Percentiles rank a stretch among this genome's conserved stretches.
phyloP scores from a whole-genome alignment of 2,797 vertebrate species.

The Pelochelys cantorii region DNA sequence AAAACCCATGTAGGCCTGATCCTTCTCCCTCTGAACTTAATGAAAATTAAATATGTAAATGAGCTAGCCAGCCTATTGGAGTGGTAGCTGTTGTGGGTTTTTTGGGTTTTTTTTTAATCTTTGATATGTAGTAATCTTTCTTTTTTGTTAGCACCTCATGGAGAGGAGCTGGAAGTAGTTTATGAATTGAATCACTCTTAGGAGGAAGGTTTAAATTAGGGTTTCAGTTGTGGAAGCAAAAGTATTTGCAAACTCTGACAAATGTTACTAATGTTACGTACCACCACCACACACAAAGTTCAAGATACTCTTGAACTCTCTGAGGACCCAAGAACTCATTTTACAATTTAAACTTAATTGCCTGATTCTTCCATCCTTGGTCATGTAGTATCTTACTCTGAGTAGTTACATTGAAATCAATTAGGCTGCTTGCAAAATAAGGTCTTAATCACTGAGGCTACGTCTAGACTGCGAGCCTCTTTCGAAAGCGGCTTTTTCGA shows the following conservation, averaged over 20 bases:
- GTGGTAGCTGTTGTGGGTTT: neutral
- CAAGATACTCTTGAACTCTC: neutral
- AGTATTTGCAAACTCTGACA: neutral
- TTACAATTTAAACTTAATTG: neutral
- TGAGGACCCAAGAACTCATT: conserved; percentile 1
- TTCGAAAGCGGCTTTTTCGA: too few species aligned
- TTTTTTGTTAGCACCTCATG: neutral
- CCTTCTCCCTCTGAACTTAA: neutral
- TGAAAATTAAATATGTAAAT: neutral
- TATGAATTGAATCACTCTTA: neutral
- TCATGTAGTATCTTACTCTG: neutral
- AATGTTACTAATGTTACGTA: neutral
- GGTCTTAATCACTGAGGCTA: neutral
- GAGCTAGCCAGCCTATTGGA: neutral
- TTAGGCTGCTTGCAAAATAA: neutral
- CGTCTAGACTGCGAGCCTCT: too few species aligned
- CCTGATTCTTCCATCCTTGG: conserved; percentile 6
- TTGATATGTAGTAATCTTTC: neutral
- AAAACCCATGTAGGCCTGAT: neutral
- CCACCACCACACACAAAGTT: neutral
- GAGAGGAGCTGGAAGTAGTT: neutral
- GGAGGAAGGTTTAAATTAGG: neutral
- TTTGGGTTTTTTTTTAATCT: neutral
- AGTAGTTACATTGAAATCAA: neutral
- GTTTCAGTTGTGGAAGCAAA: neutral